Base-by-base conservation (phyloP, 2,797 vertebrate genomes). In the Coranthus polyacanthus region DNA sequence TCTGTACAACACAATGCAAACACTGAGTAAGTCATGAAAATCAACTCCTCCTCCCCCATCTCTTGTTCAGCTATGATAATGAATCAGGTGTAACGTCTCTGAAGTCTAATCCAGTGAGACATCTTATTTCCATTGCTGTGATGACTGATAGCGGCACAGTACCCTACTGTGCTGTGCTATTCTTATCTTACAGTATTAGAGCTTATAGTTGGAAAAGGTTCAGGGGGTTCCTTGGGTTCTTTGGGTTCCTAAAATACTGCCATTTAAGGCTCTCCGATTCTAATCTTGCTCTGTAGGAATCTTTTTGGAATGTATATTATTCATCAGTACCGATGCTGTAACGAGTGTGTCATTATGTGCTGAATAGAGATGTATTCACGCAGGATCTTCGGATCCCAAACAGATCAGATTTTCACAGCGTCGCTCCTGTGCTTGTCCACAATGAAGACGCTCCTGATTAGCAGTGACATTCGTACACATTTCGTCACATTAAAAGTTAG, bases 111-210 rank as follows among this genome's bases (percentile, higher is more conserved):
- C 18, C 34, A 32, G 32, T 9, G 61, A 59, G 49, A 54, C 16
- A 54, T 43, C 37, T 70, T 37, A 49, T 70, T 50, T 43, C 44
- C 37, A 29, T 50, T 26, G 12, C 50, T 56, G 37, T 56, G 59
- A 50, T 29, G 21, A 26, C 32, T 51, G 53, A 46, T 24, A 44
- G 15, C 24, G 24, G 24, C 24, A 49, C 12, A 20, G 11, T 32
- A 5, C 12, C 15, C 15, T 37, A 29, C 47, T 17, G 24, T 26
- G 24, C 17, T 18, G n/a, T 47, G 29, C 24, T 69, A 42, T 45
- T 38, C 32, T 53, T 37, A 50, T 15, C 39, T 12, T 29, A 5
- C 12, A 3, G 22, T 18, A 22, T 12, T 9, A 9, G 6, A 20
- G n/a, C 5, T 36, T 3, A 2, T 39, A 29, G 7, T 11, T 61